Conservation (phyloP, 2,797 vertebrate genomes). For the Hirundo rustica region DNA sequence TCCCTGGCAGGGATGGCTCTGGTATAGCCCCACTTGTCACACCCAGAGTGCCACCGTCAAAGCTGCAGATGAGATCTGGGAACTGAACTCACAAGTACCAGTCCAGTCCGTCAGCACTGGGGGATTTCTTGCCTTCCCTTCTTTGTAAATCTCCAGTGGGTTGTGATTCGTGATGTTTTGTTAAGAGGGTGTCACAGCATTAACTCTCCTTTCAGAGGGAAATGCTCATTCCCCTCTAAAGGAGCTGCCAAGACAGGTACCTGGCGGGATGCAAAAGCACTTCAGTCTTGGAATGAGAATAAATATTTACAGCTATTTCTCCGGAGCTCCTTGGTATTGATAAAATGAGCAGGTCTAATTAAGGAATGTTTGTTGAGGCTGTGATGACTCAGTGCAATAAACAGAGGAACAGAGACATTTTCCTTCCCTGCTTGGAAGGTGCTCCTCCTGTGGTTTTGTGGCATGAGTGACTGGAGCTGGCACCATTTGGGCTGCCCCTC, state of each 20-base stretch:
- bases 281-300: not conserved
- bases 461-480: not conserved
- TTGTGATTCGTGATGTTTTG: not conserved
- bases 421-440: not conserved
- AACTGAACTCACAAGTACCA: not conserved
- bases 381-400: not conserved
- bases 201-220: not conserved
- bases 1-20: not conserved
- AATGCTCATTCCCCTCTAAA: not conserved
- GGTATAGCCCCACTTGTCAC: fast-evolving
- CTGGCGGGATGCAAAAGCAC: not conserved
- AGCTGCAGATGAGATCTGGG: not conserved
- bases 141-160: not conserved
- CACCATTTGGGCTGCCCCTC: not conserved
- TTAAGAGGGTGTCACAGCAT: not conserved
- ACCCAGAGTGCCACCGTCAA: not conserved
- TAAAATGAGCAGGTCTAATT: slow-evolving; percentile 36
- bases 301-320: slow-evolving; percentile 21
- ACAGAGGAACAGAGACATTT: not conserved
- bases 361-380: slow-evolving; percentile 3
- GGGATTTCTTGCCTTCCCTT: not conserved
- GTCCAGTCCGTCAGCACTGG: not conserved
- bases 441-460: not conserved
- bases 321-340: slow-evolving; percentile 4
- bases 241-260: not conserved